Conservation (phyloP, 2,888 invertebrate genomes). For the Leptopilina myrica region DNA sequence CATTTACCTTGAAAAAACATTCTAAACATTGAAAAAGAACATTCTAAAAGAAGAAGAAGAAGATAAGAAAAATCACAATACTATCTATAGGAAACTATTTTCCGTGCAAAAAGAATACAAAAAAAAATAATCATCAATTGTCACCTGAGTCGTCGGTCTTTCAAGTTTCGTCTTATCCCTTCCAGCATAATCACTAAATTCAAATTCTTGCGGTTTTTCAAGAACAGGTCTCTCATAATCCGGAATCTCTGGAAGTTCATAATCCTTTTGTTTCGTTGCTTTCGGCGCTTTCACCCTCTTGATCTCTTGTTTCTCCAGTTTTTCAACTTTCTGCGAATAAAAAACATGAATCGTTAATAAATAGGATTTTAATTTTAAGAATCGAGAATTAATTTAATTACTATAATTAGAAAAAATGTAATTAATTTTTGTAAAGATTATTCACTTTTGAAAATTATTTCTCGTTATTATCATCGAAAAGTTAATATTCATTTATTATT, state of each 20-base stretch:
- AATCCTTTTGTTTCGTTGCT: conserved; percentile 68
- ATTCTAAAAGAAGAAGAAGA: conserved; percentile 43
- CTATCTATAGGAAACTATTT: conserved; percentile 8
- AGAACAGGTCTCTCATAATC: conserved; percentile 82
- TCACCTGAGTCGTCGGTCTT: conserved; percentile 70
- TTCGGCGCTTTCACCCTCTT: conserved; percentile 71
- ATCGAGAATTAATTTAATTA: too few relatives aligned
- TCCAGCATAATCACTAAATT: conserved; percentile 67
- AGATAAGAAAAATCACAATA: not conserved
- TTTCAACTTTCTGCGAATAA: conserved; percentile 70
- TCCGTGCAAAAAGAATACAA: conserved; percentile 13
- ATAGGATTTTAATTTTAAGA: too few relatives aligned
- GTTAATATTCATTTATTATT: too few relatives aligned
- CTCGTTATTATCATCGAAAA: too few relatives aligned
- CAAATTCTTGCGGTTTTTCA: conserved; percentile 73
- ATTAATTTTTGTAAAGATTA: too few relatives aligned
- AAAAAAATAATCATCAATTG: not conserved
- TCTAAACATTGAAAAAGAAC: conserved; percentile 12
- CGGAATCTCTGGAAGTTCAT: conserved; percentile 74
- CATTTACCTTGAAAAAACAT: not conserved
- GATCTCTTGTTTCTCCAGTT: conserved; percentile 66
- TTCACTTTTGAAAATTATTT: too few relatives aligned
- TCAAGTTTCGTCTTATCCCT: conserved; percentile 74
- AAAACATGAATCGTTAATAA: too few relatives aligned
- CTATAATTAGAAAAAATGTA: too few relatives aligned